A percentile compares a stretch with the other conserved stretches of the same genome.
Evolutionary conservation across 2,113 vertebrate genomes (phyloP).

Genomic region (Oceanites oceanicus): DNA sequence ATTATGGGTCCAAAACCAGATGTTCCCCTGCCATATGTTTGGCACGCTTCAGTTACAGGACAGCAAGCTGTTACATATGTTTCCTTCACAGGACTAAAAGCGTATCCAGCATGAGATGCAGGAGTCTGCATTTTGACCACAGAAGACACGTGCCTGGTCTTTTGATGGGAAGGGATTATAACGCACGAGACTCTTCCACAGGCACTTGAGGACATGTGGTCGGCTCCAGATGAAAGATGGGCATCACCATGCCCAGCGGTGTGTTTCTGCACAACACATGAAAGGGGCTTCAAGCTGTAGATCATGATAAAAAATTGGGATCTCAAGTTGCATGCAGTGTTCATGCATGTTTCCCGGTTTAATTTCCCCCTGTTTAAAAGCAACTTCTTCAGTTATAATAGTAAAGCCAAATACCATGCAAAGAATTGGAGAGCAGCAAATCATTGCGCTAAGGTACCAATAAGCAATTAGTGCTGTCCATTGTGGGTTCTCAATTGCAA

Average conservation of each 20-base stretch:
- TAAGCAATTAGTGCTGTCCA: neutral
- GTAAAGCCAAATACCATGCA: neutral
- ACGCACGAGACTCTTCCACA: neutral
- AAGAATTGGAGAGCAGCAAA: neutral
- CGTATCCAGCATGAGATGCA: neutral
- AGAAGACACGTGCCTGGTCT: accelerated
- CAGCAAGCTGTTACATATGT: neutral
- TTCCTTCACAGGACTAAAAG: neutral
- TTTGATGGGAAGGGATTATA: neutral
- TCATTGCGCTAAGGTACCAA: neutral
- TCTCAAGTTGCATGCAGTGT: neutral
- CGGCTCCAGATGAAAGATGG: neutral
- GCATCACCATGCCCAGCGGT: neutral
- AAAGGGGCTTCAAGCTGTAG: neutral
- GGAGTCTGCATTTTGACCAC: neutral
- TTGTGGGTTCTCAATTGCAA: neutral
- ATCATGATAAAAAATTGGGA: accelerated
- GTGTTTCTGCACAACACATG: neutral
- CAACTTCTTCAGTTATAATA: neutral
- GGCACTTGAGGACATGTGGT: neutral
- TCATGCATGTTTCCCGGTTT: neutral
- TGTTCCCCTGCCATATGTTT: neutral
- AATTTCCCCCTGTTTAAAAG: neutral
- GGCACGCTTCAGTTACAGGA: neutral
- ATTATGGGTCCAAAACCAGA: neutral